phyloP scores from a whole-genome alignment of 2,797 vertebrate genomes.

The Clarias fuscus region DNA sequence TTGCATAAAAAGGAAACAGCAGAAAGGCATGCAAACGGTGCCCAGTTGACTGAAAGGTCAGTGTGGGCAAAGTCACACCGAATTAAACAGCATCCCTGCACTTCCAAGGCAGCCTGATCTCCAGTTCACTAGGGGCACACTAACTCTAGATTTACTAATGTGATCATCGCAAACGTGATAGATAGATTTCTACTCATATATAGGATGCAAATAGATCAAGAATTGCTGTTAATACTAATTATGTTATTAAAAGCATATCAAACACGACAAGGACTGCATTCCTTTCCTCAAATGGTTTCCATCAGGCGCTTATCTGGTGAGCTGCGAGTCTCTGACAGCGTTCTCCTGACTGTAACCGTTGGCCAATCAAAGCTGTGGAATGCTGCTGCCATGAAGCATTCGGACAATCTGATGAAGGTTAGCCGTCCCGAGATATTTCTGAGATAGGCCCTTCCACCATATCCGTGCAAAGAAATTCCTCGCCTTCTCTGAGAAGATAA shows the following conservation, averaged over 20 bases:
- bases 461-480: conserved; percentile 69
- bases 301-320: conserved; percentile 45
- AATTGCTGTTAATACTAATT: conserved; percentile 38
- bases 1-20: conserved; percentile 70
- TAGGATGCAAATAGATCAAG: not conserved
- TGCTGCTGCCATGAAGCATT: conserved; percentile 62
- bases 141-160: not conserved
- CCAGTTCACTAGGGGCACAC: conserved; percentile 13
- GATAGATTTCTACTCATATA: conserved; percentile 7
- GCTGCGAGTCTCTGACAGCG: conserved; percentile 30
- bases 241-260: conserved; percentile 46
- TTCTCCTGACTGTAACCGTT: conserved; percentile 38
- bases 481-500: conserved; percentile 68
- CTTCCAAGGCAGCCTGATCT: not conserved
- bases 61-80: conserved; percentile 35
- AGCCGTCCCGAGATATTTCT: conserved; percentile 69
- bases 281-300: conserved; percentile 48
- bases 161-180: not conserved
- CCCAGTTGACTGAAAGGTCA: conserved; percentile 75
- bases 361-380: conserved; percentile 53
- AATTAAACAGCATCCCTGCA: conserved; percentile 35
- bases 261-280: conserved; percentile 39
- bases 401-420: conserved; percentile 73
- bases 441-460: conserved; percentile 70
- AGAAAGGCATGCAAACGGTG: conserved; percentile 70